These are phyloP conservation scores for Marasmarcha lunaedactyla DNA, from an alignment of 2,888 invertebrate species.

Conservation along the genomic window DNA sequence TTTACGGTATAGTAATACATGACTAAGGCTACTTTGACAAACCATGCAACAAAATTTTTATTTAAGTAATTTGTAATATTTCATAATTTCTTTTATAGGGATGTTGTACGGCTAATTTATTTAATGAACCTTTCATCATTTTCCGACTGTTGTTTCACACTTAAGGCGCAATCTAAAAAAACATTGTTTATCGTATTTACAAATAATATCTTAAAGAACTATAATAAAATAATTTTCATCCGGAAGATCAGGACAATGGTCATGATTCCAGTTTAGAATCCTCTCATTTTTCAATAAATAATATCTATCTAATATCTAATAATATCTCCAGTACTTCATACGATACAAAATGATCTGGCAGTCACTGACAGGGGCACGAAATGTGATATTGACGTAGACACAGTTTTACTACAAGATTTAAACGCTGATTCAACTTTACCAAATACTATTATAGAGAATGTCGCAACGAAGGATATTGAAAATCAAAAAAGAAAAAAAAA, in stretches of 20 bases:
- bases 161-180: constrained; percentile 4
- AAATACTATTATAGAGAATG: constrained; percentile 7
- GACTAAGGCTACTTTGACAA: too few species aligned
- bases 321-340: constrained; percentile 3
- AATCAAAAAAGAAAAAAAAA: constrained; percentile 6
- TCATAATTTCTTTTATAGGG: too few species aligned
- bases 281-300: constrained; percentile 4
- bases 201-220: constrained; percentile 7
- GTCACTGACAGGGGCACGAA: constrained; percentile 8
- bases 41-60: too few species aligned
- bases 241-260: constrained; percentile 10
- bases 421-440: constrained; percentile 8
- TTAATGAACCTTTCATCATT: constrained; percentile 3
- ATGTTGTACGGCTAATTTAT: too few species aligned
- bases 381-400: constrained; percentile 8
- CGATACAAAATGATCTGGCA: constrained; percentile 6
- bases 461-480: constrained; percentile 2
- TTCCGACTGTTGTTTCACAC: constrained; percentile 2
- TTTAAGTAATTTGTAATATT: too few species aligned
- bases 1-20: too few species aligned
- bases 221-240: constrained; percentile 6
- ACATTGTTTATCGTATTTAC: constrained; percentile 4
- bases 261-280: constrained; percentile 8
- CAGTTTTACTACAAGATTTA: constrained; percentile 4
- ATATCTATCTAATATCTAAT: too few species aligned